A percentile compares a stretch with the other conserved stretches of the same genome.
Evolutionary conservation across 23 tunicate species (phyloP).

Genomic region (Ciona savignyi): DNA sequence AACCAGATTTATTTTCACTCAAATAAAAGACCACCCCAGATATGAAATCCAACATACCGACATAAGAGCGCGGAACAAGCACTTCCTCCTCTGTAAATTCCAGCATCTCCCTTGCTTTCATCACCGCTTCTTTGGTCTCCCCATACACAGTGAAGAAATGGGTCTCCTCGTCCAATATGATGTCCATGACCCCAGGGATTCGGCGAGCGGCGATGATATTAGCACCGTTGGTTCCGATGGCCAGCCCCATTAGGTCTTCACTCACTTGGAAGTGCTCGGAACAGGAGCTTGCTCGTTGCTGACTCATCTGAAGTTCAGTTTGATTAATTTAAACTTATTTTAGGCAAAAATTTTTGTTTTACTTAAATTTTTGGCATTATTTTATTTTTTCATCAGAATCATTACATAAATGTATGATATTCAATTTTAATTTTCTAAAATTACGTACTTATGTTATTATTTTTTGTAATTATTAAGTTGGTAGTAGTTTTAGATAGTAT

Average conservation of each 20-base stretch:
- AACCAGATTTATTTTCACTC: too few relatives aligned
- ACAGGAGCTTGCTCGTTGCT: slow-evolving; percentile 66
- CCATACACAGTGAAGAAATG: slow-evolving; percentile 91
- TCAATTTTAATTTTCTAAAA: too few relatives aligned
- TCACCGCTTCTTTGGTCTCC: slow-evolving; percentile 75
- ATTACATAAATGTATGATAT: too few relatives aligned
- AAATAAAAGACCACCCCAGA: too few relatives aligned
- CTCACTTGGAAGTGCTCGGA: slow-evolving; percentile 47
- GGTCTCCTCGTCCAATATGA: slow-evolving; percentile 70
- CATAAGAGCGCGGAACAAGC: slow-evolving; percentile 66
- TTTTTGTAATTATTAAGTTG: too few relatives aligned
- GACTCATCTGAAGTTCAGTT: slow-evolving; percentile 57
- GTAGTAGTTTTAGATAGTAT: too few relatives aligned
- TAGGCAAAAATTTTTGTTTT: too few relatives aligned
- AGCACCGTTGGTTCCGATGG: slow-evolving; percentile 80
- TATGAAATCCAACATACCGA: slow-evolving; percentile 62
- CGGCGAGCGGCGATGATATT: slow-evolving; percentile 77
- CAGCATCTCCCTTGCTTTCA: slow-evolving; percentile 71
- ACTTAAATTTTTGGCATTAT: too few relatives aligned
- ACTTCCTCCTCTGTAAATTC: slow-evolving; percentile 80
- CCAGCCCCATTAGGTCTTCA: slow-evolving; percentile 62
- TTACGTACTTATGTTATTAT: too few relatives aligned
- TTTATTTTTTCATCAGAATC: too few relatives aligned
- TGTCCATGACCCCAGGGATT: slow-evolving; percentile 83
- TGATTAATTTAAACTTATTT: too few relatives aligned